phyloP scores from a whole-genome alignment of 2,113 vertebrate species.

The Hylia prasina region DNA sequence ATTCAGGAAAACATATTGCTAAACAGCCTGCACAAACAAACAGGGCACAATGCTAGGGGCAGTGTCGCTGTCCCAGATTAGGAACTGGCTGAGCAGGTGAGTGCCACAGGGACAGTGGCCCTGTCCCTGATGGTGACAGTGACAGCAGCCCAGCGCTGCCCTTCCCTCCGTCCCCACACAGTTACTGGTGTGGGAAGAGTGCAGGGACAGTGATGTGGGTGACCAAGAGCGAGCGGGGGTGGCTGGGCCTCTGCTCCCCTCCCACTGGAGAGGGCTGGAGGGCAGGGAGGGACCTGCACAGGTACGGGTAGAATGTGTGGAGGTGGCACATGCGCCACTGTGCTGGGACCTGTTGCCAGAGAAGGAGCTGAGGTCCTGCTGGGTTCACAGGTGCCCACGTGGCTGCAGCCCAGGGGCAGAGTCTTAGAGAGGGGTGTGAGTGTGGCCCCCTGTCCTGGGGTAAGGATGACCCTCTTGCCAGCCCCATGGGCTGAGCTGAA shows the following conservation, averaged over 20 bases:
- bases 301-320: neutral
- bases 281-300: neutral
- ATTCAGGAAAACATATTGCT: neutral
- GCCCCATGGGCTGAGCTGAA: neutral
- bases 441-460: neutral
- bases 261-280: neutral
- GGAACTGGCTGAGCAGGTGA: neutral
- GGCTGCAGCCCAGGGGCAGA: neutral
- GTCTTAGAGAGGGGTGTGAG: neutral
- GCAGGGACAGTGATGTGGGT: neutral
- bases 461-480: fast-evolving
- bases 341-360: neutral
- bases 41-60: neutral
- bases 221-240: neutral
- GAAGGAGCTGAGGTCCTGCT: neutral
- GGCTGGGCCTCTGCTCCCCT: neutral
- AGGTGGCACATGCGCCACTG: neutral
- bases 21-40: neutral
- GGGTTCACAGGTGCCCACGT: neutral
- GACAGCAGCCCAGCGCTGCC: neutral
- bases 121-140: neutral
- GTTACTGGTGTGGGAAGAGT: neutral
- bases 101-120: neutral
- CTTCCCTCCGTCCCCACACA: neutral
- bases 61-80: neutral